These are phyloP conservation scores for Anastrepha ludens DNA, from an alignment of 1,140 invertebrate species.

Conservation along the genomic window DNA sequence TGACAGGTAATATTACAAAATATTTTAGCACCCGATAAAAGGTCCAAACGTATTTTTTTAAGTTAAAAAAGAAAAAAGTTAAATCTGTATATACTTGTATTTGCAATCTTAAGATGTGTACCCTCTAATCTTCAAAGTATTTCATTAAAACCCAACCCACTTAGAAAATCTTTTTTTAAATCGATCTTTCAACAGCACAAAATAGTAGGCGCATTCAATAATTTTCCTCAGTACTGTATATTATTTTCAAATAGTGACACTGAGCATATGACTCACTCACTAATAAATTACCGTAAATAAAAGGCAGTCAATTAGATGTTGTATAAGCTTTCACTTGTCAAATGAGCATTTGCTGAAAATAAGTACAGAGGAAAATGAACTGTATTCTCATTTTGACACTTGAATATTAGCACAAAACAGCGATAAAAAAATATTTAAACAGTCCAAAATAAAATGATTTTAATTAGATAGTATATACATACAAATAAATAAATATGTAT, in stretches of 20 bases:
- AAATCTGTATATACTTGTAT: too few species aligned
- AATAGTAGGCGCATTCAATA: neutral
- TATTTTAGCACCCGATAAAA: too few species aligned
- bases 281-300: slow-evolving; percentile 19
- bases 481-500: neutral
- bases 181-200: too few species aligned
- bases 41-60: too few species aligned
- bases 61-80: too few species aligned
- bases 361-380: neutral
- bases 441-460: too few species aligned
- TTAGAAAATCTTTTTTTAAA: too few species aligned
- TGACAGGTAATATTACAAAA: too few species aligned
- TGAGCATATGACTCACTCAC: neutral
- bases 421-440: too few species aligned
- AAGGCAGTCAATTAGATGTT: neutral
- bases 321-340: slow-evolving; percentile 8
- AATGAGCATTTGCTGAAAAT: slow-evolving; percentile 11
- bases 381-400: neutral
- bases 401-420: neutral
- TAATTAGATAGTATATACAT: neutral
- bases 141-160: too few species aligned
- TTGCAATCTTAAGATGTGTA: too few species aligned
- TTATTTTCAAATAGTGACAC: neutral
- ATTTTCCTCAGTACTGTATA: neutral
- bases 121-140: too few species aligned